Evolutionary conservation across 1,140 invertebrate species (phyloP), one percentile per base, ranked within the genome.

Genomic region (Akabosia matsudoensis): DNA sequence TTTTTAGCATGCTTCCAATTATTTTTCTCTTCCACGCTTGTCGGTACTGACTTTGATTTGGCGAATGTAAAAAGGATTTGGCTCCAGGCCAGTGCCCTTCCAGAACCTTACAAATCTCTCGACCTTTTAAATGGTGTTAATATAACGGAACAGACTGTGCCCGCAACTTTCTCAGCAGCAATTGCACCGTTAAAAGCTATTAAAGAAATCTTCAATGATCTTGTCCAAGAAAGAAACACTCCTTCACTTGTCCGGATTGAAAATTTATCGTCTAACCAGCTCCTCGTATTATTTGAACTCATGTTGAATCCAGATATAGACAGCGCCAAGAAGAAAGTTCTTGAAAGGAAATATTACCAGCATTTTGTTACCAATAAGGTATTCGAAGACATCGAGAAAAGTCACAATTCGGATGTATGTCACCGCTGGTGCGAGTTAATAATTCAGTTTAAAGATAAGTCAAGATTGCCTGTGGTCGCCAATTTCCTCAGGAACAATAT

Each of bases 351-450:
- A 10, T 45, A 45, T 18, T 45, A 10, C 37, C 7, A 45, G 18
- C 37, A 45, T 45, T 61, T 61, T 61, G 54, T 61, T 10, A 61
- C 14, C 24, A 61, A 22, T 22, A 22, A 14, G 54, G 54, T 83
- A 31, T 54, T 74, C 2, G 22, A 78, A 24, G 83, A 79, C 28
- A 54, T 78, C 33, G 75, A 81, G 1, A 14, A 33, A 1, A 54
- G n/a, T n/a, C 74, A 76, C 31, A 83, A 82, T 79, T 79, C 81
- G 52, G 83, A 86, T 81, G 82, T 85, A 33, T 75, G 80, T 33
- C 86, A 87, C 73, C 79, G 84, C 51, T 84, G 83, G 84, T 86
- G 84, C 82, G 85, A 87, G 77, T 74, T 86, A 3, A 82, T 86
- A 22, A 80, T 87, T 4, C 83, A 84, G 74, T 80, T 83, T 73